Evolutionary conservation across 1,140 invertebrate species (phyloP).

Genomic region (Gryllus bimaculatus): DNA sequence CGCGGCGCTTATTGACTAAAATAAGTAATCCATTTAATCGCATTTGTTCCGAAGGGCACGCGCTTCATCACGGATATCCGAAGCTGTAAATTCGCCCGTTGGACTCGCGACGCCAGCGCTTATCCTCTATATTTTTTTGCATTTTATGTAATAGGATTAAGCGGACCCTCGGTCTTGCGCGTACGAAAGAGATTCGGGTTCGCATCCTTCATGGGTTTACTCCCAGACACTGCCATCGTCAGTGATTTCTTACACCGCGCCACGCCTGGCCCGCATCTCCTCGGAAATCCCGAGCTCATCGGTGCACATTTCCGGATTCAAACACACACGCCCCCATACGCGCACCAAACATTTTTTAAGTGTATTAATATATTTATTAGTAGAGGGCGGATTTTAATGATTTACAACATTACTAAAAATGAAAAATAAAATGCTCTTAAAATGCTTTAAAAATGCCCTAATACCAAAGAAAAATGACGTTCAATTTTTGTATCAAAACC

Average conservation of each 20-base stretch:
- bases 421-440: too few species aligned
- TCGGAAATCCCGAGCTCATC: not conserved
- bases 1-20: not conserved
- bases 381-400: too few species aligned
- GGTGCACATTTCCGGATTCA: too few species aligned
- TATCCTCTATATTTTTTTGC: not conserved
- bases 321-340: too few species aligned
- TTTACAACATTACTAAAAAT: too few species aligned
- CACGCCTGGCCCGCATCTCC: not conserved
- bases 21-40: constrained; percentile 1
- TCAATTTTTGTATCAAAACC: too few species aligned
- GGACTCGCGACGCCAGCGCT: not conserved
- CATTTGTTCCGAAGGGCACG: not conserved
- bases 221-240: not conserved
- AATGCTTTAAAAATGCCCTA: too few species aligned
- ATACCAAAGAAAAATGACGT: too few species aligned
- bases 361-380: too few species aligned
- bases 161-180: not conserved
- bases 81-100: not conserved
- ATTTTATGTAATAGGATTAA: not conserved
- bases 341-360: too few species aligned
- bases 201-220: not conserved
- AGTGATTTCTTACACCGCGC: not conserved
- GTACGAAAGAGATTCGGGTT: not conserved
- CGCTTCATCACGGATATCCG: not conserved